Evolutionary conservation across 2,888 invertebrate genomes (phyloP), one percentile per base, ranked within the genome.

Genomic region (Chalcis sispes): DNA sequence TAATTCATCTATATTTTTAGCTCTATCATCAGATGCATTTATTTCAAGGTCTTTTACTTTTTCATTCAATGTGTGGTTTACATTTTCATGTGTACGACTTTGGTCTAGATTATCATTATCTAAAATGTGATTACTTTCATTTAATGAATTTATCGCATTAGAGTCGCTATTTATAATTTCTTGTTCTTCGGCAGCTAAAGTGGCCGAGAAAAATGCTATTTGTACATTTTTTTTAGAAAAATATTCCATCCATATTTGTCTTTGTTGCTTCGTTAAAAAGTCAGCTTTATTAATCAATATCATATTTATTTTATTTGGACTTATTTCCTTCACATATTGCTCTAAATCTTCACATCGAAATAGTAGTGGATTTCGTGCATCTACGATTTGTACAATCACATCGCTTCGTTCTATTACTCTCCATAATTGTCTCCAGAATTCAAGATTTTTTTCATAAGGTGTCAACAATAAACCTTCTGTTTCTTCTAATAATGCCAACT

Each of bases 381-480:
- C 99, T 15, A 99, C 94, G 79, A 99, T 96, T 89, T 99, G 96
- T 15, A 97, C 93, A 18, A 98, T 91, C 0, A 98, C 92, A 89
- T 98, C 97, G 86, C 98, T 96, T 82, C 96, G 93, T 88, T 99
- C 99, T n/a, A 99, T 93, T 0, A 99, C 99, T 82, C 99, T 92
- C 99, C 99, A 99, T 40, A 99, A 88, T 87, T 99, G 99, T 61
- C 98, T 92, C 99, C 99, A 99, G 83, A 99, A 96, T 87, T 99
- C 98, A 23, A 99, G 89, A 89, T 99, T 99, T 85, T 97, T 95
- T 86, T 99, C 99, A 89, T 97, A 99, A 0, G 99, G 99, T 0
- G 99, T 99, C 79, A 99, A 89, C 0, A 95, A 91, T 1, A 98
- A 90, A 0, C 93, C 94, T 56, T 97, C 93, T 18, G 93, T 91